Percentiles rank a stretch among this genome's conserved stretches.
phyloP scores from a whole-genome alignment of 2,888 invertebrate genomes.

The Parochlus steinenii region DNA sequence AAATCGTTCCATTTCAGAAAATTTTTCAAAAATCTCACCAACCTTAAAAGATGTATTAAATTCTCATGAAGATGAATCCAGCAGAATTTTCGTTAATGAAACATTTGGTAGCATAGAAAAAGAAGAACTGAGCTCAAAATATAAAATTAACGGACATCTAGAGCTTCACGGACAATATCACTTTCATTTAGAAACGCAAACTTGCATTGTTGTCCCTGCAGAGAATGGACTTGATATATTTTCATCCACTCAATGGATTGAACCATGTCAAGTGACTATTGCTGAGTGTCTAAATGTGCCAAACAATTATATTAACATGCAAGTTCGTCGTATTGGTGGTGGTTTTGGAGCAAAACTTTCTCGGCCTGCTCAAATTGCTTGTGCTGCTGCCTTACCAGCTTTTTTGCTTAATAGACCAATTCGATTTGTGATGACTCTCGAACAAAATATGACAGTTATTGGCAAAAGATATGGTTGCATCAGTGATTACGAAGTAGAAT shows the following conservation, averaged over 20 bases:
- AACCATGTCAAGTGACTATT: constrained; percentile 36
- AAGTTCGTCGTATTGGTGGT: constrained; percentile 48
- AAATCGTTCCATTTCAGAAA: too few species aligned
- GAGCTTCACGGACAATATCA: constrained; percentile 45
- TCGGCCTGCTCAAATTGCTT: constrained; percentile 37
- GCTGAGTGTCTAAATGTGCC: constrained; percentile 36
- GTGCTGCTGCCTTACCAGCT: constrained; percentile 47
- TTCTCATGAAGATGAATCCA: constrained; percentile 7
- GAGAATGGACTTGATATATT: constrained; percentile 52
- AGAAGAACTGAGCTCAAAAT: constrained; percentile 21
- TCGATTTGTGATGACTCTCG: constrained; percentile 41
- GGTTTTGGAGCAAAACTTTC: constrained; percentile 51
- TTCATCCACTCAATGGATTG: constrained; percentile 41
- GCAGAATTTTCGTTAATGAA: constrained; percentile 20
- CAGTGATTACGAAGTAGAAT: constrained; percentile 41
- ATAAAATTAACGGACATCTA: constrained; percentile 35
- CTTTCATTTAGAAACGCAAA: constrained; percentile 51
- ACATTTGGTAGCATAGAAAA: constrained; percentile 19
- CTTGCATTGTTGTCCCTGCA: constrained; percentile 39
- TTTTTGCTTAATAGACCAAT: constrained; percentile 41
- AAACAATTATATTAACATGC: constrained; percentile 42
- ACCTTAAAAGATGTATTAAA: background rate
- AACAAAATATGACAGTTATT: constrained; percentile 43
- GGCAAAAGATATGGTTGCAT: constrained; percentile 39
- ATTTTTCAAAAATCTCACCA: constrained; percentile 4